Base-by-base conservation (phyloP, 2,797 vertebrate species). In the Hippocampus kuda region DNA sequence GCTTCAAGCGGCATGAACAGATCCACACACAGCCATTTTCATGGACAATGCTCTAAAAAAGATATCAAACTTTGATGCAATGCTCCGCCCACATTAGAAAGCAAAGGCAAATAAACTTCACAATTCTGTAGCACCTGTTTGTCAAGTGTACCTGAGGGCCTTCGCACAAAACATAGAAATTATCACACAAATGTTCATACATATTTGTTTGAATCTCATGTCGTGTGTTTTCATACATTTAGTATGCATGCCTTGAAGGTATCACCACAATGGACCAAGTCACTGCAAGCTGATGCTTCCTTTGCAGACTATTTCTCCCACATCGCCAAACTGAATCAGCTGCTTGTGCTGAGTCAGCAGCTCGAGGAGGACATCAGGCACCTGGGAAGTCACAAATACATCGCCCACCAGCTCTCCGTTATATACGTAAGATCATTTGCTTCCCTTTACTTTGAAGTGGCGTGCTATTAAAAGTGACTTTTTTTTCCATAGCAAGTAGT, bases 371-470 rank as follows among this genome's bases (percentile, higher is more conserved):
- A 93, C 46, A 86, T 92, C 76, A 83, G 85, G 64, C 91, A 93
- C 76, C 87, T 93, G 24, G 91, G 92, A 54, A 93, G 92, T 81
- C 92, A 93, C 78, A 93, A 93, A 81, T 93, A 93, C 81, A 88
- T 93, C 30, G 88, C 92, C 69, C 92, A 93, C 85, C 92, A 93
- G 86, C 87, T 93, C 57, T 93, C 92, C 1, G 92, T 92, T 44
- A 84, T 93, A 70, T 93, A 93, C 77, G 92, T 93, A 74, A 90
- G 90, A 44, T 11, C 24, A 26, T 53, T 5, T 57, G 53, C 38
- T 15, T 22, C 0, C 27, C 18, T 38, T 61, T 38, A 61, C 18
- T 20, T 22, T 20, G 0, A 4, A 46, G 16, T 9, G 34, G 20
- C 24, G 48, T 20, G 51, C 26, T 57, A 18, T 11, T 30, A 26